Evolutionary conservation across 92 coral and sea anemone species (phyloP).

Genomic region (Palythoa caribaeorum): DNA sequence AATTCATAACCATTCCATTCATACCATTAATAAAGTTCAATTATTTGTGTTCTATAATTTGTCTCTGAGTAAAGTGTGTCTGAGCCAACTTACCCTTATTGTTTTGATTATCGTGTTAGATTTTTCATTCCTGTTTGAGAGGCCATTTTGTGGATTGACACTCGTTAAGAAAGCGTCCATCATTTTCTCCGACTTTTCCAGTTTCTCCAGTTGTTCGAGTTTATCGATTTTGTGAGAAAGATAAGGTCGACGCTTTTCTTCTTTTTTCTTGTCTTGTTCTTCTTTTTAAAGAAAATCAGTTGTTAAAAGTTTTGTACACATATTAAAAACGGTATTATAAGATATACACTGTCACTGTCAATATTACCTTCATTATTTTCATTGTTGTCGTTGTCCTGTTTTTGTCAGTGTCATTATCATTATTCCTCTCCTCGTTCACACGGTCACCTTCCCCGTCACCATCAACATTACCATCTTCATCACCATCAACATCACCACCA

Average conservation of each 20-base stretch:
- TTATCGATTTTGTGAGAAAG: constrained; percentile 73
- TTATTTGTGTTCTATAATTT: no score
- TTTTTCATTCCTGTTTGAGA: constrained; percentile 87
- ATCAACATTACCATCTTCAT: no score
- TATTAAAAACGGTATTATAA: no score
- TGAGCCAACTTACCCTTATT: constrained; percentile 69
- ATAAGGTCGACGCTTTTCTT: not conserved
- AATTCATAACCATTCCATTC: no score
- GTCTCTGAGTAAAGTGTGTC: not conserved
- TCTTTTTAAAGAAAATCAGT: constrained; percentile 7
- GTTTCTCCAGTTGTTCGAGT: constrained; percentile 88
- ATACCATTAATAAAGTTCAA: no score
- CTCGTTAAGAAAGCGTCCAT: constrained; percentile 93
- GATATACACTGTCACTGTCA: no score
- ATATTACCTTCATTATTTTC: no score
- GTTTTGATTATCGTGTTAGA: constrained; percentile 91
- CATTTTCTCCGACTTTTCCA: constrained; percentile 89
- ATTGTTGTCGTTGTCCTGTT: no score
- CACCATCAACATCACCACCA: no score
- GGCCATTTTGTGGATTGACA: constrained; percentile 76
- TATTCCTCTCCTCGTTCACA: no score
- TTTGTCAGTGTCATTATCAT: no score
- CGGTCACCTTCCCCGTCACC: no score
- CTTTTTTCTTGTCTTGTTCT: constrained; percentile 22
- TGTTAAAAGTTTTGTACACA: not conserved